Conservation (phyloP, 2,888 invertebrate species). For the Bombylius discolor region DNA sequence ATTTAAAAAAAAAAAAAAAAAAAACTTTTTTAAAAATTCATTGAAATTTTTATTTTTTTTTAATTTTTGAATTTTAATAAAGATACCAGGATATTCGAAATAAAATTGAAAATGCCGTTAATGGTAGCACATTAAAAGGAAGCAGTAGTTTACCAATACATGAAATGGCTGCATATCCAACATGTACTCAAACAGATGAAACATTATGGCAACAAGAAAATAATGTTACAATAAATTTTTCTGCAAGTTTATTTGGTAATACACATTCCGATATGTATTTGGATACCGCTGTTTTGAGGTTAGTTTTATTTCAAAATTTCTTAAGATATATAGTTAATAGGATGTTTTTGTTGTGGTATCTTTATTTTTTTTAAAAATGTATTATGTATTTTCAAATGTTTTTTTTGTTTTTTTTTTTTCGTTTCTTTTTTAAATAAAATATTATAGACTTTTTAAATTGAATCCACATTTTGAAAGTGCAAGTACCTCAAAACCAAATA, state of each 20-base stretch:
- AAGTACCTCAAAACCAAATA: not conserved
- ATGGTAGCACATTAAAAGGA: slow-evolving; percentile 4
- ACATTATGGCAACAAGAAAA: slow-evolving; percentile 28
- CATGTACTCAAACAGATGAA: slow-evolving; percentile 28
- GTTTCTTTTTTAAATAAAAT: no score
- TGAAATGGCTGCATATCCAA: slow-evolving; percentile 33
- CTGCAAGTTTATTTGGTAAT: slow-evolving; percentile 28
- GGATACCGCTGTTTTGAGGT: slow-evolving; percentile 29
- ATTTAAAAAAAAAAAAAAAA: no score
- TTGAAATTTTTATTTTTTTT: not conserved
- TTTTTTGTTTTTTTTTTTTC: no score
- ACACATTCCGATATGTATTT: slow-evolving; percentile 23
- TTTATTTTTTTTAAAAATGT: no score
- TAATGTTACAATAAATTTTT: slow-evolving; percentile 30
- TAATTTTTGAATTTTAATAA: no score
- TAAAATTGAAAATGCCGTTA: slow-evolving; percentile 25
- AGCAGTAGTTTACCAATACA: slow-evolving; percentile 19
- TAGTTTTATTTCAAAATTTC: not conserved
- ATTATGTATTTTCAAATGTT: no score
- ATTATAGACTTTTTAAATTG: slow-evolving; percentile 23
- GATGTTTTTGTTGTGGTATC: no score
- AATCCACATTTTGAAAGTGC: slow-evolving; percentile 21
- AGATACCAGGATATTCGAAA: slow-evolving; percentile 19
- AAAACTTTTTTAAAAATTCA: no score
- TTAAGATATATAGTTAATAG: not conserved